These are phyloP conservation scores for Chroicocephalus ridibundus DNA, from an alignment of 2,113 vertebrate genomes.

Conservation along the genomic window DNA sequence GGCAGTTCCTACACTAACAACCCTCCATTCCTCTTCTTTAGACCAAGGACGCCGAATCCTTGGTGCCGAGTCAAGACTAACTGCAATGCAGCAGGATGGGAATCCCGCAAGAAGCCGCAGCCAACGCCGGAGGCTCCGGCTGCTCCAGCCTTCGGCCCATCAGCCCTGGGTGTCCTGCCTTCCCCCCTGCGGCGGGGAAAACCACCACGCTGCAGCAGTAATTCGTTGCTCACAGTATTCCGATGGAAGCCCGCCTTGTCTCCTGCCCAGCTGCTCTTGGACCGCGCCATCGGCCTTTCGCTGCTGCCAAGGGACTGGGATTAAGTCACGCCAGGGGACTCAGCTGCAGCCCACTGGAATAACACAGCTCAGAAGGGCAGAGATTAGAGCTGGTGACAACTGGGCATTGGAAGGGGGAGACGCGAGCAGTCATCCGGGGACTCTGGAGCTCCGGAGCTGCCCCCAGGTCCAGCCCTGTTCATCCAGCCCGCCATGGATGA, in stretches of 20 bases:
- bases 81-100: neutral
- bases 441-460: neutral
- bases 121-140: accelerated
- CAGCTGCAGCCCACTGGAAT: neutral
- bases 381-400: neutral
- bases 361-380: neutral
- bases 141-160: neutral
- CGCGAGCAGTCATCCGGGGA: neutral
- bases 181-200: neutral
- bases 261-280: neutral
- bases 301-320: accelerated
- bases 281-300: accelerated
- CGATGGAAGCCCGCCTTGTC: accelerated
- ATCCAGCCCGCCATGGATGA: neutral
- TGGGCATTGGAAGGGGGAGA: neutral
- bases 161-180: neutral
- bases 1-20: neutral
- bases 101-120: neutral
- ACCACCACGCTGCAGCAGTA: neutral
- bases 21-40: neutral
- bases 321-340: accelerated
- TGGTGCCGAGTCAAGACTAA: neutral
- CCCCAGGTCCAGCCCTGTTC: neutral
- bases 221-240: neutral
- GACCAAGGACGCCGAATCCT: neutral